phyloP scores from a whole-genome alignment of 2,888 invertebrate species.

The Seira sanloemensis region DNA sequence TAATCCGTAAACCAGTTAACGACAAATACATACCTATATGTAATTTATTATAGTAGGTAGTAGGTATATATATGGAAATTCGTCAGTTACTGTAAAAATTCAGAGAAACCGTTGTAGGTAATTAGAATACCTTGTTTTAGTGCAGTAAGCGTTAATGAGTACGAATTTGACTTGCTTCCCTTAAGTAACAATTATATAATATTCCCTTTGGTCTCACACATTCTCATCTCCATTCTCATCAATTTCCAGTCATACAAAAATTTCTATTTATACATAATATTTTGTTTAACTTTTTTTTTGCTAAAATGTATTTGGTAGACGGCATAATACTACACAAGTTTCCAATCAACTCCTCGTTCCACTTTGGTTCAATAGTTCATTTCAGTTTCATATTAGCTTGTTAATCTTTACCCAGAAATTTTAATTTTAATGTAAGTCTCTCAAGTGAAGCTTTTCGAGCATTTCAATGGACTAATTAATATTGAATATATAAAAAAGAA shows the following conservation, averaged over 20 bases:
- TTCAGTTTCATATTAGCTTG: not conserved
- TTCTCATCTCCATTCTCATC: too few relatives aligned
- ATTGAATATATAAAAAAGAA: too few relatives aligned
- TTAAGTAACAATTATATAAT: not conserved
- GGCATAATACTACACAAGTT: not conserved
- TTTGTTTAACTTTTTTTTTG: too few relatives aligned
- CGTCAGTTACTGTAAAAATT: too few relatives aligned
- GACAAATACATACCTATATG: too few relatives aligned
- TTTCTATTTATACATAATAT: too few relatives aligned
- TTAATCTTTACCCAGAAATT: not conserved
- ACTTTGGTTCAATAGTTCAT: not conserved
- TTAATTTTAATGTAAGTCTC: not conserved
- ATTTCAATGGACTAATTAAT: not conserved
- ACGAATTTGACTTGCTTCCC: not conserved
- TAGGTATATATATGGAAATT: too few relatives aligned
- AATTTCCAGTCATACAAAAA: not conserved
- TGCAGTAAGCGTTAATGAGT: not conserved
- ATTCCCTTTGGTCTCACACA: not conserved
- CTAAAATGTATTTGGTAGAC: too few relatives aligned
- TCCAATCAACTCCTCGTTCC: not conserved
- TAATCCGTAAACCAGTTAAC: too few relatives aligned
- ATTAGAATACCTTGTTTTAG: not conserved
- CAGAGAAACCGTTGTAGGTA: not conserved
- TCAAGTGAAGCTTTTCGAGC: not conserved
- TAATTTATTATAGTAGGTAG: too few relatives aligned